phyloP scores from a whole-genome alignment of 2,113 vertebrate species.

The Rhea americana region DNA sequence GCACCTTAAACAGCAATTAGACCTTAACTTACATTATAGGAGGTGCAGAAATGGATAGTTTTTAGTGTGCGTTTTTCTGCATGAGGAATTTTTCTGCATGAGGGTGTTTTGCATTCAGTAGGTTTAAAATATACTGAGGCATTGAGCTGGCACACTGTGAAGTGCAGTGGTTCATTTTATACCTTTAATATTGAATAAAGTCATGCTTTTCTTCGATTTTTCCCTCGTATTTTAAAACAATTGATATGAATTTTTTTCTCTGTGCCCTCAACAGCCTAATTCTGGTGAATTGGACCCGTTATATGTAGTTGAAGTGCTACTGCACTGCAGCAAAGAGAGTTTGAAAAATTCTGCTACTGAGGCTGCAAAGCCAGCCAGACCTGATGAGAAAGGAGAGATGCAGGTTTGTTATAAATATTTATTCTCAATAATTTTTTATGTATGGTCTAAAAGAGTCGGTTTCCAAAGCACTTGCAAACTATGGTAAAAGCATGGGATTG shows the following conservation, averaged over 20 bases:
- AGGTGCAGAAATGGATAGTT: not conserved
- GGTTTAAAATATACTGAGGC: not conserved
- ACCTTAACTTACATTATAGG: not conserved
- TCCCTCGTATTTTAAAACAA: not conserved
- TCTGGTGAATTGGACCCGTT: constrained; percentile 88
- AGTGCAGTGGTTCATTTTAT: not conserved
- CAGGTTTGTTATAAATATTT: constrained; percentile 79
- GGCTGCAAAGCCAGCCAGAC: constrained; percentile 86
- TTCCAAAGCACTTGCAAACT: not conserved
- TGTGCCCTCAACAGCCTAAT: constrained; percentile 71
- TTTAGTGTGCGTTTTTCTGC: not conserved
- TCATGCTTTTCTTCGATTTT: not conserved
- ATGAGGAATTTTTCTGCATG: not conserved
- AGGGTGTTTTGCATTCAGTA: not conserved
- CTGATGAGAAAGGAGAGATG: constrained; percentile 94
- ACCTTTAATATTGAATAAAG: not conserved
- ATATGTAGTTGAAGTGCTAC: constrained; percentile 92
- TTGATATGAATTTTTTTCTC: not conserved
- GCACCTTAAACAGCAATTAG: not conserved
- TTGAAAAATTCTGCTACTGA: constrained; percentile 91
- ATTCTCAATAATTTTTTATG: not conserved
- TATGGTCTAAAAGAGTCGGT: not conserved
- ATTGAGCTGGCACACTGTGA: not conserved
- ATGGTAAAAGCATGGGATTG: not conserved
- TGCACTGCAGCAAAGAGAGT: constrained; percentile 94